Evolutionary conservation across 2,113 vertebrate species (phyloP), one percentile per base, ranked within the genome.

Genomic region (Cavia aperea): DNA sequence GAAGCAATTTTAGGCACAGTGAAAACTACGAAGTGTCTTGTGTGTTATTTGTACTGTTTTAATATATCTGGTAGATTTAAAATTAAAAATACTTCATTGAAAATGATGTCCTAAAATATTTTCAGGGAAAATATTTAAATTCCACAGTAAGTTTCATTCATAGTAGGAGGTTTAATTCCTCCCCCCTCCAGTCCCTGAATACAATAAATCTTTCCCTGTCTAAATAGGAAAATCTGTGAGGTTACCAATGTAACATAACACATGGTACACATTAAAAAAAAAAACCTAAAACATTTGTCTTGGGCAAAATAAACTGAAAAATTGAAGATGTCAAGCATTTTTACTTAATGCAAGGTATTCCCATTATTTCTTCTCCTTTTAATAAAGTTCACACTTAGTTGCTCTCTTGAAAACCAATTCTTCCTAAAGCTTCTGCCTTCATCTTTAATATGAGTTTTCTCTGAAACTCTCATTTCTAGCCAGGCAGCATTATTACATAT

Each of bases 321-420:
- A 94, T 11, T 88, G 56, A 89, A 97, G 72, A 75, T 39, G 29
- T 95, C 90, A 90, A 60, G 33, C 79, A 2, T 77, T 97, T 96
- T 95, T 77, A 95, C 10, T 11, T 93, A 96, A 93, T 95, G 62
- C 58, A 65, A 93, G 90, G 93, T 96, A 94, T 81, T 72, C 88
- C 93, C 93, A 93, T 97, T 90, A 95, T 96, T 97, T 39, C 81
- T 96, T 83, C 88, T 78, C 56, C 79, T 96, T 97, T 97, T 96
- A 96, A 90, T 93, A 77, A 96, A 94, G 91, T 94, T 92, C 43
- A 86, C 5, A 8, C 70, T 96, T 81, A 95, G 92, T 88, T 97
- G 95, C 94, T 95, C 95, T 68, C 90, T 95, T 96, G 93, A 97
- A 97, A 97, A 94, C 33, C 81, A 96, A 39, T 97, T 97, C 90